These are phyloP conservation scores for Drosophila dunni DNA, from an alignment of 1,140 invertebrate genomes.

Conservation along the genomic window DNA sequence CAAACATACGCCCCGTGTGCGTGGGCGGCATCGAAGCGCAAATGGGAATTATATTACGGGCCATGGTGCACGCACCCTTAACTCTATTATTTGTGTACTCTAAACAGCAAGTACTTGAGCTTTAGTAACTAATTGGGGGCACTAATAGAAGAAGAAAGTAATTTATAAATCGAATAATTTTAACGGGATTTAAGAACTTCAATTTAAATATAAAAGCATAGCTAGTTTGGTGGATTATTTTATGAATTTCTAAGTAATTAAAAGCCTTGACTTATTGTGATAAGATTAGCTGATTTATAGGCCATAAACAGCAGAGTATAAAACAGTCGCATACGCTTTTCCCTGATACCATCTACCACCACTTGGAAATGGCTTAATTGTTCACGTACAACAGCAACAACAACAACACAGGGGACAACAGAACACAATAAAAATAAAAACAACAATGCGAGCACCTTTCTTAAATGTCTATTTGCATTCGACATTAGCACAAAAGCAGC, in stretches of 20 bases:
- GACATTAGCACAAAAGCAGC: conserved; percentile 60
- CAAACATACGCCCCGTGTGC: conserved; percentile 37
- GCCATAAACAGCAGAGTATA: conserved; percentile 17
- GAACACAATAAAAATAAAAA: not conserved
- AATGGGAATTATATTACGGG: conserved; percentile 16
- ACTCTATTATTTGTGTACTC: conserved; percentile 15
- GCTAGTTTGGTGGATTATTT: too few relatives aligned
- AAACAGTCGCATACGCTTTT: conserved; percentile 14
- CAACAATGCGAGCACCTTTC: conserved; percentile 14
- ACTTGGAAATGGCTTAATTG: conserved; percentile 59
- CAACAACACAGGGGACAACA: conserved; percentile 11
- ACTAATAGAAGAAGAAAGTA: too few relatives aligned
- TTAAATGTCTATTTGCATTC: conserved; percentile 60
- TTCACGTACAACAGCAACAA: conserved; percentile 42
- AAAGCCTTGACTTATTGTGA: too few relatives aligned
- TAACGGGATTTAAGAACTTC: too few relatives aligned
- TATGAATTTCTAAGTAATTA: too few relatives aligned
- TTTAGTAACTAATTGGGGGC: not conserved
- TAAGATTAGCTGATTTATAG: not conserved
- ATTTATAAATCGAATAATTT: too few relatives aligned
- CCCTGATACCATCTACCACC: conserved; percentile 23
- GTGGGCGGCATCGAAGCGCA: not conserved
- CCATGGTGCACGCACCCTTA: not conserved
- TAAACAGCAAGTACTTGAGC: not conserved
- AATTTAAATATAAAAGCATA: too few relatives aligned